Evolutionary conservation across 2,888 invertebrate genomes (phyloP), one percentile per base, ranked within the genome.

Genomic region (Pocota personata): DNA sequence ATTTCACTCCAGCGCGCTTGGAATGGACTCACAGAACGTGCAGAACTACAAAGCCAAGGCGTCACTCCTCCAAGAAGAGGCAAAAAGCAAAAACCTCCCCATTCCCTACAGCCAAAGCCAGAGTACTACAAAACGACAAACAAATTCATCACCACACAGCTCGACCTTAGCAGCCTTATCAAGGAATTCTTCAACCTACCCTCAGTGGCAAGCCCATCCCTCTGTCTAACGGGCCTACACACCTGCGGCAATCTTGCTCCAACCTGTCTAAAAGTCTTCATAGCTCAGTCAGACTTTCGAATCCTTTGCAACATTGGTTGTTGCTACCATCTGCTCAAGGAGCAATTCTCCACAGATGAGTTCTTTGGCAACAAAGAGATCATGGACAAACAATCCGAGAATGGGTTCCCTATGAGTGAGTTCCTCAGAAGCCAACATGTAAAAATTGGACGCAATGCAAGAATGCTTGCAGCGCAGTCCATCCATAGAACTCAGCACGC

Each of bases 211-310:
- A 90, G 92, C 50, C 89, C 92, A 0, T 92, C 91, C 12, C 88
- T 95, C n/a, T 93, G 95, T 37, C 89, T 96, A 2, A 94, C 94
- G 19, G 98, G 98, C 10, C 93, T 98, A 6, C 98, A 98, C 90
- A 97, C 98, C 0, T 98, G 98, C 91, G 98, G 98, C 0, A 95
- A 96, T 92, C 93, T 98, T 5, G 96, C 96, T 0, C 93, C 97
- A 0, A 95, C 95, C 10, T 95, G 95, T 46, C 92, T 98, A 0
- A 94, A 94, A 82, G 93, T 97, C 12, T 98, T 97, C 90, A 90
- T 93, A 3, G 89, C 92, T 0, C 94, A 94, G 78, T 75, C 92
- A 0, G 90, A 93, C 27, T 93, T 95, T 0, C 93, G 93, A 77
- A 94, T 94, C 0, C 90, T 98, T 0, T 95, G 97, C 89, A 96